These are phyloP conservation scores for Indicator indicator DNA, from an alignment of 2,113 vertebrate genomes.

Conservation along the genomic window DNA sequence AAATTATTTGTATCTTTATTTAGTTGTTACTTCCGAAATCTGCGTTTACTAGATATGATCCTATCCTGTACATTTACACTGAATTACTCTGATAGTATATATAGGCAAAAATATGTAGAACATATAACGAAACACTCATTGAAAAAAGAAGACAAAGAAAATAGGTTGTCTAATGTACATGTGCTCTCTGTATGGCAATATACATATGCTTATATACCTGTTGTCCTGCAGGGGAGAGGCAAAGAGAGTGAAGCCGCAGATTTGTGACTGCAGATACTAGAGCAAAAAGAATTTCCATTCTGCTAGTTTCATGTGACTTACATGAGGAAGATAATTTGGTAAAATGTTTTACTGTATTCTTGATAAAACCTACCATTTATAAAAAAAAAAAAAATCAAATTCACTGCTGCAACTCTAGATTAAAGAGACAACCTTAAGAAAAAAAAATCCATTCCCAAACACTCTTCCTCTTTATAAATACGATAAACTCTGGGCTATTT, in stretches of 20 bases:
- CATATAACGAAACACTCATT: neutral
- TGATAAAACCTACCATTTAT: slow-evolving; percentile 61
- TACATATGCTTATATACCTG: neutral
- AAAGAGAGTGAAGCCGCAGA: neutral
- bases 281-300: neutral
- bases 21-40: neutral
- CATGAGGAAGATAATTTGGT: neutral
- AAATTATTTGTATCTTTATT: neutral
- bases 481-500: slow-evolving; percentile 43
- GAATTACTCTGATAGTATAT: neutral
- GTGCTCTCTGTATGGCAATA: neutral
- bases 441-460: slow-evolving; percentile 30
- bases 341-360: slow-evolving; percentile 39
- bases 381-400: slow-evolving; percentile 56
- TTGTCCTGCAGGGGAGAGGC: neutral
- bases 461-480: slow-evolving; percentile 41
- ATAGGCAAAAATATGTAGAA: neutral
- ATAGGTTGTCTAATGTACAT: neutral
- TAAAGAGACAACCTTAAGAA: slow-evolving; percentile 55
- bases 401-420: slow-evolving; percentile 53
- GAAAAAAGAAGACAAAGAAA: neutral
- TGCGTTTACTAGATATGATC: neutral
- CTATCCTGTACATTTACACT: neutral
- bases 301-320: neutral
- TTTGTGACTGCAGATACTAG: neutral